Percentiles rank a stretch among this genome's conserved stretches.
Conservation (phyloP, 2,888 invertebrate genomes). For the Graphium colonna region DNA sequence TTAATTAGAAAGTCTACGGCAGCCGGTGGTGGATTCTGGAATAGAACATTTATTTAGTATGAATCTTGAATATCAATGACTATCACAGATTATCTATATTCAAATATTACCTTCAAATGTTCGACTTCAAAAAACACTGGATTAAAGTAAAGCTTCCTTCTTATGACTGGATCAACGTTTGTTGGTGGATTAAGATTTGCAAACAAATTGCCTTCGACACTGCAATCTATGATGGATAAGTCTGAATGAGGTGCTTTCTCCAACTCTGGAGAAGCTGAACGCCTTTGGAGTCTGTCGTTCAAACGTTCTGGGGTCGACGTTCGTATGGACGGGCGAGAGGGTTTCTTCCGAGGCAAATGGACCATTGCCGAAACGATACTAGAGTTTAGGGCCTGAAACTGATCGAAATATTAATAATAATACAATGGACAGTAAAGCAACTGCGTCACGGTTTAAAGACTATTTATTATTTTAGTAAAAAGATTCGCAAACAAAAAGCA, state of each 20-base stretch:
- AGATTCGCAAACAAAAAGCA: no score
- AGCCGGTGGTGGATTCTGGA: slow-evolving; percentile 92
- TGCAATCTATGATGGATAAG: slow-evolving; percentile 68
- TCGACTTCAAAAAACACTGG: slow-evolving; percentile 95
- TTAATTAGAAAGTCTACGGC: slow-evolving; percentile 93
- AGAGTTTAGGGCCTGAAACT: slow-evolving; percentile 64
- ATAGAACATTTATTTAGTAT: slow-evolving; percentile 29
- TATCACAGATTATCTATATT: not conserved
- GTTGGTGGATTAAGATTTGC: slow-evolving; percentile 51
- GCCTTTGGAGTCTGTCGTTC: slow-evolving; percentile 55
- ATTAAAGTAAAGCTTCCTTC: slow-evolving; percentile 92
- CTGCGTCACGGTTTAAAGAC: no score
- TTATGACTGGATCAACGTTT: slow-evolving; percentile 65
- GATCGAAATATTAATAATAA: slow-evolving; percentile 18
- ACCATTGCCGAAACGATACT: slow-evolving; percentile 68
- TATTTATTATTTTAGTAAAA: no score
- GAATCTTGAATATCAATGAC: not conserved
- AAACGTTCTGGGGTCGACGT: slow-evolving; percentile 49
- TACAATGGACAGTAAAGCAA: no score
- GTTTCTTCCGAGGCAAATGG: slow-evolving; percentile 64
- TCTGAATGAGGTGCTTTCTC: slow-evolving; percentile 74
- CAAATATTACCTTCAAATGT: slow-evolving; percentile 84
- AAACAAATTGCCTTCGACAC: slow-evolving; percentile 47
- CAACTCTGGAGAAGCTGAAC: slow-evolving; percentile 65
- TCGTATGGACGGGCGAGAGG: slow-evolving; percentile 50